Evolutionary conservation across 2,888 invertebrate species (phyloP), one percentile per base, ranked within the genome.

Genomic region (Kuschelorhynchus macadamiae): DNA sequence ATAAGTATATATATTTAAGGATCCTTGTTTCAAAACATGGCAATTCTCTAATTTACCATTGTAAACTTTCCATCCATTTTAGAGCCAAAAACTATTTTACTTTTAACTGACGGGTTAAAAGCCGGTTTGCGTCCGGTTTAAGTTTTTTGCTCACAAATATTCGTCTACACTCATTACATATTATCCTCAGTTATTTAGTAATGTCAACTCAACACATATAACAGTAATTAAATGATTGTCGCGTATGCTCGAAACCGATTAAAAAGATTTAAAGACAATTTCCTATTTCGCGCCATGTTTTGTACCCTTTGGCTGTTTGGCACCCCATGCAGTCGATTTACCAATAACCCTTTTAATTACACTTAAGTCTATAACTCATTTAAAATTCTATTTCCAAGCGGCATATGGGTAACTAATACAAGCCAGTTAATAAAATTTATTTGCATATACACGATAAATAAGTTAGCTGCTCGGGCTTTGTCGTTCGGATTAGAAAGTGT

Each of bases 271-370:
- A 55, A 55, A 30, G 42, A 46, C 25, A 52, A 44, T 61, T 52
- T 52, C 61, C 32, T 52, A 42, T 42, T 42, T 30, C 20, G 16
- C 32, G 14, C 14, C 12, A 42, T 30, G 18, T 42, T 44, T 55
- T 55, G 11, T 41, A 30, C 52, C 61, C 52, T 42, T 53, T 42
- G 18, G 63, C 53, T 44, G 25, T 62, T 64, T 49, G 46, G 41
- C 64, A 41, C 50, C 64, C 64, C 49, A 41, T 42, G 49, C 17
- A 30, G 64, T 57, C 64, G 33, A 64, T 56, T 49, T 50, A 49
- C 57, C 49, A 64, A 64, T 64, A 57, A 56, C 57, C 64, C 64
- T 50, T 64, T 64, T 42, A 64, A 60, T 64, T 57, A 14, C 42
- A 49, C 41, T 56, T 56, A 49, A 64, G 42, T 52, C 42, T 50